Base-by-base conservation (phyloP, 92 coral and sea anemone species). In the Porites lobata region DNA sequence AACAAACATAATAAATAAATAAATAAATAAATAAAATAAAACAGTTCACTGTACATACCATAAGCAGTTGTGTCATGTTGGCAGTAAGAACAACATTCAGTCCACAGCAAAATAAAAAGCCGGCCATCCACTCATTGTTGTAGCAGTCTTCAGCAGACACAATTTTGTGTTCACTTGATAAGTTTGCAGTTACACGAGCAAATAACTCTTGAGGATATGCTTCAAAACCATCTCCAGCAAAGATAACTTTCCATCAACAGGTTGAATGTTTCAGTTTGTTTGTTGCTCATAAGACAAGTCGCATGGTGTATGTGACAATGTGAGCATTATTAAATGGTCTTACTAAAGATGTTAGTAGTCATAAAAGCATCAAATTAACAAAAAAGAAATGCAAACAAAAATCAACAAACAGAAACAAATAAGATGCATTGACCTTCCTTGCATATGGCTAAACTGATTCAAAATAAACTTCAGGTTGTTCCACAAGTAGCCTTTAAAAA, bases 31-130 rank as follows among this genome's bases (percentile, higher is more conserved):
- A 81, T 29, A 56, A 81, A 69, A 24, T 24, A 26, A 53, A 80
- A 20, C 63, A 81, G 14, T 69, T 56, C 71, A 69, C 53, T 9
- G 78, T 82, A 82, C 86, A 82, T 82, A 82, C 86, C 86, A 8
- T 70, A 22, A 82, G 77, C 59, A 32, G 77, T 82, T 13, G 76
- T 32, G 57, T 29, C 56, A 82, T 19, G 78, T 82, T 32, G 78
- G 17, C 26, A 26, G 66, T 81, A 17, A 70, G 19, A 71, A 81
- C 72, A 19, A 72, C 12, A 14, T 6, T 62, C 21, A 9, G 47
- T 75, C 78, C 64, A 4, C 83, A 80, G 43, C 68, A 54, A 65
- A 80, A 80, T 22, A 67, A 80, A 68, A 54, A 66, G 64, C 69
- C 68, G n/a, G 86, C 32, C 56, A 52, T 82, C 86, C 65, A 38